Conservation (phyloP, 2,888 invertebrate genomes). For the Cantharis nigra region DNA sequence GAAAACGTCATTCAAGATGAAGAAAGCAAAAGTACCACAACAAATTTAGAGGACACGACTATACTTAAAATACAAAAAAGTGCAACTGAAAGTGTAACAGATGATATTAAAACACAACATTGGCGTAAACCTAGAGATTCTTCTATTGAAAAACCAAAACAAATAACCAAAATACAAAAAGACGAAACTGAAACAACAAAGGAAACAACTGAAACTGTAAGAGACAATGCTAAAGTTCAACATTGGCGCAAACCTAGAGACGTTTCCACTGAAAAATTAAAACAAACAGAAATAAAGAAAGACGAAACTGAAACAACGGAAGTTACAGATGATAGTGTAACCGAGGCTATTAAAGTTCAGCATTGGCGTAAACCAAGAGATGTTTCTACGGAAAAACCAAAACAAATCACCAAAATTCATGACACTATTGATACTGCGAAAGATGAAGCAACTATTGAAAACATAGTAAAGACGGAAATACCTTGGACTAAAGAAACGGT, state of each 20-base stretch:
- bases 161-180: slow-evolving; percentile 49
- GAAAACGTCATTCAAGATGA: neutral
- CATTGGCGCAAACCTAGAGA: slow-evolving; percentile 19
- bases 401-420: slow-evolving; percentile 38
- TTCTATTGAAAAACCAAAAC: slow-evolving; percentile 24
- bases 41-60: slow-evolving; percentile 18
- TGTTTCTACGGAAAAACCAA: slow-evolving; percentile 16
- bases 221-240: neutral
- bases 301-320: neutral
- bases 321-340: neutral
- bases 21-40: neutral
- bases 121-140: neutral
- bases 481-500: slow-evolving; percentile 67
- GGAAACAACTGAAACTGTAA: neutral
- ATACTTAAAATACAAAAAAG: slow-evolving; percentile 48
- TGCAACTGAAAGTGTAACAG: slow-evolving; percentile 52
- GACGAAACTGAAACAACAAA: slow-evolving; percentile 41
- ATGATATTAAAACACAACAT: slow-evolving; percentile 11
- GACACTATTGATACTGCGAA: neutral
- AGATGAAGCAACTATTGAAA: slow-evolving; percentile 51
- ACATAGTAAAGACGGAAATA: slow-evolving; percentile 35
- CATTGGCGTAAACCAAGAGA: slow-evolving; percentile 50
- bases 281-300: slow-evolving; percentile 26
- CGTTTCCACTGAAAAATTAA: neutral
- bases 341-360: neutral